A percentile compares a stretch with the other conserved stretches of the same genome.
phyloP scores from a whole-genome alignment of 2,888 invertebrate genomes.

The Alloscopus bannaensis region DNA sequence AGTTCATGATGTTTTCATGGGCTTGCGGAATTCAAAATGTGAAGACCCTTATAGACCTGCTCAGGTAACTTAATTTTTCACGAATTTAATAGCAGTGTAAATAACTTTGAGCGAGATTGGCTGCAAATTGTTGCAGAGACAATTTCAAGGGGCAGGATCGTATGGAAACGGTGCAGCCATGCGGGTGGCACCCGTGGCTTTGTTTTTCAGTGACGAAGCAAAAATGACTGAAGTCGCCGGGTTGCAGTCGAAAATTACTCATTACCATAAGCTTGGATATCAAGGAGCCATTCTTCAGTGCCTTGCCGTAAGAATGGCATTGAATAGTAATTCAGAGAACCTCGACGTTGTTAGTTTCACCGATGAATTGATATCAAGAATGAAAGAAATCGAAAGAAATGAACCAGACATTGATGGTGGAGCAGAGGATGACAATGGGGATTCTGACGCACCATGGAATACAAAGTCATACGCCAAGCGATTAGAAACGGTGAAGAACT shows the following conservation, averaged over 20 bases:
- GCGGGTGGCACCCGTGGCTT: slow-evolving; percentile 82
- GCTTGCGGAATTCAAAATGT: slow-evolving; percentile 78
- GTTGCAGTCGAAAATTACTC: slow-evolving; percentile 80
- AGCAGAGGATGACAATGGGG: slow-evolving; percentile 75
- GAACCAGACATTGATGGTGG: slow-evolving; percentile 74
- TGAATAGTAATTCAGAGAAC: slow-evolving; percentile 60
- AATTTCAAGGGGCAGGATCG: slow-evolving; percentile 83
- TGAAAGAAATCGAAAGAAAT: slow-evolving; percentile 75
- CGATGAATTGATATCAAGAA: slow-evolving; percentile 78
- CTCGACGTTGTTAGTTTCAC: slow-evolving; percentile 77
- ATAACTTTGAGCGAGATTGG: no score
- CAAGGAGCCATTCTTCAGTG: slow-evolving; percentile 73
- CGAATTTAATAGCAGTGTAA: neutral
- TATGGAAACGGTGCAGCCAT: slow-evolving; percentile 88
- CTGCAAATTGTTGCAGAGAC: slow-evolving; percentile 75
- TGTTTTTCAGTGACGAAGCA: slow-evolving; percentile 77
- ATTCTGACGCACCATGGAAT: slow-evolving; percentile 65
- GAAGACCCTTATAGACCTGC: slow-evolving; percentile 81
- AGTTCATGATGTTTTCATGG: slow-evolving; percentile 78
- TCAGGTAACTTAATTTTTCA: slow-evolving; percentile 66
- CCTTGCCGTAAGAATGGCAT: slow-evolving; percentile 75
- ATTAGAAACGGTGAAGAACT: slow-evolving; percentile 77
- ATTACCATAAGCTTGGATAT: slow-evolving; percentile 77
- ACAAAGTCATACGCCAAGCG: slow-evolving; percentile 79
- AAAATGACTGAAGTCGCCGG: slow-evolving; percentile 78